Evolutionary conservation across 1,140 invertebrate species (phyloP).

Genomic region (Drosophila dunni): DNA sequence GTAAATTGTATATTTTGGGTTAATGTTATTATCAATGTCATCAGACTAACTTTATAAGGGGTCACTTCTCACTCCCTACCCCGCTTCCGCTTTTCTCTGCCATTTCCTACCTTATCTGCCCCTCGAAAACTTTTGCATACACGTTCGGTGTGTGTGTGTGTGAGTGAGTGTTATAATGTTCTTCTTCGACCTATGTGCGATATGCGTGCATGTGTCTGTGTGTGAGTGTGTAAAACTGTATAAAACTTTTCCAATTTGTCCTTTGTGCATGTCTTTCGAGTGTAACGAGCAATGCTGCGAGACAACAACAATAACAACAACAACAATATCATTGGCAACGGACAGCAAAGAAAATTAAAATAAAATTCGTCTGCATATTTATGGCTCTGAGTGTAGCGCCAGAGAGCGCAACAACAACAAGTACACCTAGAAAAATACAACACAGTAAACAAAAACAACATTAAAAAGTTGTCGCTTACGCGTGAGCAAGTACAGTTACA

Average conservation of each 20-base stretch:
- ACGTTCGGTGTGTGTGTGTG: conserved; percentile 25
- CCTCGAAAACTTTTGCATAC: conserved; percentile 26
- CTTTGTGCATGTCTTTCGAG: conserved; percentile 65
- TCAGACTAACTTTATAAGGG: conserved; percentile 39
- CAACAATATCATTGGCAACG: conserved; percentile 18
- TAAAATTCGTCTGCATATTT: conserved; percentile 67
- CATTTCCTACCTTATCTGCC: background rate
- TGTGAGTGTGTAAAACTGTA: conserved; percentile 42
- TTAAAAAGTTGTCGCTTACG: conserved; percentile 50
- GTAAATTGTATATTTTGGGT: conserved; percentile 31
- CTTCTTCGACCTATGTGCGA: conserved; percentile 10
- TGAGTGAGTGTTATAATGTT: conserved; percentile 28
- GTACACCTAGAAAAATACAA: conserved; percentile 2
- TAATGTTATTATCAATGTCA: conserved; percentile 59
- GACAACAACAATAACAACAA: conserved; percentile 22
- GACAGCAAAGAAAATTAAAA: conserved; percentile 59
- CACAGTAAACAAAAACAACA: conserved; percentile 19
- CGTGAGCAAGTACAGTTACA: conserved; percentile 33
- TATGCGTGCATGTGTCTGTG: conserved; percentile 3
- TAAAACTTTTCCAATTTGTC: conserved; percentile 68
- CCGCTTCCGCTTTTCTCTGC: background rate
- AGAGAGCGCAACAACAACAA: conserved; percentile 11
- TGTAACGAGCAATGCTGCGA: conserved; percentile 49
- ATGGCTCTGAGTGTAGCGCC: conserved; percentile 47
- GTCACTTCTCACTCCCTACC: background rate